Evolutionary conservation across 2,888 invertebrate species (phyloP).

Genomic region (Callosobruchus maculatus): DNA sequence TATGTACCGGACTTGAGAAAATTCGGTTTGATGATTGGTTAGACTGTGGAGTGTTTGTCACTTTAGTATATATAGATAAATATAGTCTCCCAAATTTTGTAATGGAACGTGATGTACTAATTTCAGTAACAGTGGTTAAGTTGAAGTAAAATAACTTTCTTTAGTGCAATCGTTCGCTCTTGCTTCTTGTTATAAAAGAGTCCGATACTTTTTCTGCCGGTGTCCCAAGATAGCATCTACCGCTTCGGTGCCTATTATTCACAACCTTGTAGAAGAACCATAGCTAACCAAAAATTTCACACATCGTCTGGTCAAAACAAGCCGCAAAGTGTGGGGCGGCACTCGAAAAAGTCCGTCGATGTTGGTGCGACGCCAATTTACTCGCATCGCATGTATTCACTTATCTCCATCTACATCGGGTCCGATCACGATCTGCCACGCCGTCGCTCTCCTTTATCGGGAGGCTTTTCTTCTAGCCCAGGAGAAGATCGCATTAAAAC

Average conservation of each 20-base stretch:
- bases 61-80: too few relatives aligned
- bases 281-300: background rate
- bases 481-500: background rate
- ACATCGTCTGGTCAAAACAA: background rate
- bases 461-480: background rate
- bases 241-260: background rate
- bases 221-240: background rate
- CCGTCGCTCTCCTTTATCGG: background rate
- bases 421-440: conserved; percentile 2
- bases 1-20: too few relatives aligned
- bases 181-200: background rate
- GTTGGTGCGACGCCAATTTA: background rate
- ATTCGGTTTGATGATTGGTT: too few relatives aligned
- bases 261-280: background rate
- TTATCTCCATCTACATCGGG: background rate
- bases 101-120: too few relatives aligned
- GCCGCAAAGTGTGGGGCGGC: background rate
- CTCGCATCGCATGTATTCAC: background rate
- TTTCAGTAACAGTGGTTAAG: too few relatives aligned
- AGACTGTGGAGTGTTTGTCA: too few relatives aligned
- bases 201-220: background rate
- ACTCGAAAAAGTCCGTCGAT: background rate
- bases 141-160: background rate
- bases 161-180: background rate
- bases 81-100: too few relatives aligned